Evolutionary conservation across 2,113 vertebrate genomes (phyloP).

Genomic region (Brachyhypopomus occidentalis): DNA sequence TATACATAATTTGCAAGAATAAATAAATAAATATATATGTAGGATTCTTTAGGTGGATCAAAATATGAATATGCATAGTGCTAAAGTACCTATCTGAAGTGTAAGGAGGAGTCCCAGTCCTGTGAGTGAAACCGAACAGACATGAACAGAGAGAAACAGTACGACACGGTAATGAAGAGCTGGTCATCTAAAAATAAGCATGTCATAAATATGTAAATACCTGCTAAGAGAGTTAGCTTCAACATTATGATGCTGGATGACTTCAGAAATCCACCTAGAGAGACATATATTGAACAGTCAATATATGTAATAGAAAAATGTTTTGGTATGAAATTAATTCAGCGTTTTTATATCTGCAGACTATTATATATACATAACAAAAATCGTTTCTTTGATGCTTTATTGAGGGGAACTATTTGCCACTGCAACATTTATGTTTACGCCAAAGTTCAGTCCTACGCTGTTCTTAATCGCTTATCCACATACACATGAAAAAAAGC

Average conservation of each 20-base stretch:
- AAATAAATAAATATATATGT: not conserved
- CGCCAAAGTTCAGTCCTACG: no score
- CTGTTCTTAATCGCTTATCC: no score
- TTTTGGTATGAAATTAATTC: not conserved
- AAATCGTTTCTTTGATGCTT: not conserved
- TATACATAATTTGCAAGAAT: not conserved
- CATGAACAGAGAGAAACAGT: not conserved
- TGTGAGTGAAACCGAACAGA: conserved; percentile 36
- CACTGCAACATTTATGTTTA: not conserved
- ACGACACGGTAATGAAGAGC: not conserved
- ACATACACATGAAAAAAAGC: no score
- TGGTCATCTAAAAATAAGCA: not conserved
- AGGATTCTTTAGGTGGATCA: no score
- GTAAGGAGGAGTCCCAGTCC: conserved; percentile 66
- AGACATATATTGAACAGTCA: not conserved
- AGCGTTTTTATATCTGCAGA: not conserved
- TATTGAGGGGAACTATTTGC: no score
- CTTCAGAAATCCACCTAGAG: conserved; percentile 28
- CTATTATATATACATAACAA: not conserved
- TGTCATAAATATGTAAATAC: conserved; percentile 49
- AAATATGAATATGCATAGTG: not conserved
- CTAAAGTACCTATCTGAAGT: conserved; percentile 68
- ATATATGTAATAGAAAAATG: not conserved
- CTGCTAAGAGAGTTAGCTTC: conserved; percentile 61
- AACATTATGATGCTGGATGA: conserved; percentile 56